Conservation (phyloP, 2,113 vertebrate genomes). For the Aleadryas rufinucha region DNA sequence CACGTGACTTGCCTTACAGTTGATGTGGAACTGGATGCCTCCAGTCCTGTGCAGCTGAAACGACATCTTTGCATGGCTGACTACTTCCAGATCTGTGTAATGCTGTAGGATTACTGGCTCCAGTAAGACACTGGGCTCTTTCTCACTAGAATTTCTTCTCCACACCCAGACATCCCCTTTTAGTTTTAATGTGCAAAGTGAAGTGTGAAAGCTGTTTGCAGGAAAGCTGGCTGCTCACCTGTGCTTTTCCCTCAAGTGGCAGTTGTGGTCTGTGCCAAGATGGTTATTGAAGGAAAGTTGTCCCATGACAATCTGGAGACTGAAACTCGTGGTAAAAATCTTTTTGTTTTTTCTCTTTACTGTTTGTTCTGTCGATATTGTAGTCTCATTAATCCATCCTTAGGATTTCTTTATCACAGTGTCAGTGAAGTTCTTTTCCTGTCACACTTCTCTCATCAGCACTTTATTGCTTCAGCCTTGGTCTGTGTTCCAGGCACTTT, state of each 20-base stretch:
- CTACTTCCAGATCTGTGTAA: neutral
- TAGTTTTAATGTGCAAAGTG: neutral
- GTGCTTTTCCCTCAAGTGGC: neutral
- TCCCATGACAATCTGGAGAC: slow-evolving; percentile 41
- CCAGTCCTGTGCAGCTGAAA: neutral
- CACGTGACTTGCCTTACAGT: neutral
- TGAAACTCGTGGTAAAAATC: neutral
- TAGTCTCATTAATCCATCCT: neutral
- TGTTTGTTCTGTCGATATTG: neutral
- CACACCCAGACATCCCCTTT: neutral
- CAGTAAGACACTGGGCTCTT: neutral
- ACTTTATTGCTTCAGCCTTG: slow-evolving; percentile 66
- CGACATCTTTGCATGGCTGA: neutral
- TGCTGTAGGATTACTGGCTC: neutral
- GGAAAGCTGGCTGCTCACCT: neutral
- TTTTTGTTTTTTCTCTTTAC: neutral
- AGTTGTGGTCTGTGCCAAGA: neutral
- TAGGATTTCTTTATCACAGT: neutral
- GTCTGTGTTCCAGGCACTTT: slow-evolving; percentile 44
- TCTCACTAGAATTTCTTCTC: neutral
- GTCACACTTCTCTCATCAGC: slow-evolving; percentile 32
- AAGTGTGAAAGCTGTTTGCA: neutral
- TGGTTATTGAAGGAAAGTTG: neutral
- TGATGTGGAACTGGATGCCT: neutral
- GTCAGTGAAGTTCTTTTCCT: neutral